A percentile compares a stretch with the other conserved stretches of the same genome.
These are phyloP conservation scores for Platyura marginata DNA, from an alignment of 1,140 invertebrate genomes.

Conservation along the genomic window DNA sequence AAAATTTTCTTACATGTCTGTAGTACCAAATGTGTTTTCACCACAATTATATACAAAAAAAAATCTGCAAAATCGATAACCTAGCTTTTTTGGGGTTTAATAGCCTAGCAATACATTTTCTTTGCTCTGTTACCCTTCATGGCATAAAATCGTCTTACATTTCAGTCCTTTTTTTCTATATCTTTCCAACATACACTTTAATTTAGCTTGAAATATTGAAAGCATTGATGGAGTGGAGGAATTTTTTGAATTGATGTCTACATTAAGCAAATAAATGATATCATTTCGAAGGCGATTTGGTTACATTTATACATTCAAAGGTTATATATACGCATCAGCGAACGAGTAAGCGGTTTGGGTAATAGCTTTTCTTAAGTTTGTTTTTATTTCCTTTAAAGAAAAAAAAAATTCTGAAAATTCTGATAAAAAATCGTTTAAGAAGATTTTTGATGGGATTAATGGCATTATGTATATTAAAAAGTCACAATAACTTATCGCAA, in stretches of 20 bases:
- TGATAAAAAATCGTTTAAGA: too few species aligned
- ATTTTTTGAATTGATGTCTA: conserved; percentile 1
- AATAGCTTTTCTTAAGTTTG: too few species aligned
- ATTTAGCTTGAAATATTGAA: not conserved
- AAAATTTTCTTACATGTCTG: too few species aligned
- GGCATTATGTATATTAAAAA: not conserved
- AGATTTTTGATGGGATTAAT: too few species aligned
- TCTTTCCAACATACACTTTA: not conserved
- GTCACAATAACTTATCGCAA: too few species aligned
- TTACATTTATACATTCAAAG: conserved; percentile 1
- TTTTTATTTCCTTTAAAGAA: too few species aligned
- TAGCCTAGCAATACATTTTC: not conserved
- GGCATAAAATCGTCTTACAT: not conserved
- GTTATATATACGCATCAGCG: not conserved
- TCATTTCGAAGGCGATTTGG: conserved; percentile 1
- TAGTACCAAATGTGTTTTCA: too few species aligned
- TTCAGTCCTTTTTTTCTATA: not conserved
- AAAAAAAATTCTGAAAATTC: too few species aligned
- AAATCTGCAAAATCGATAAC: too few species aligned
- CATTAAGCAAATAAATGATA: conserved; percentile 2
- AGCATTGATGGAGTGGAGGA: not conserved
- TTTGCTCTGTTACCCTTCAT: not conserved
- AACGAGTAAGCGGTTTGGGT: not conserved
- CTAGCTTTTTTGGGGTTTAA: too few species aligned
- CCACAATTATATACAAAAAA: too few species aligned